These are phyloP conservation scores for Zosterops lateralis DNA, from an alignment of 2,113 vertebrate species.

Conservation along the genomic window DNA sequence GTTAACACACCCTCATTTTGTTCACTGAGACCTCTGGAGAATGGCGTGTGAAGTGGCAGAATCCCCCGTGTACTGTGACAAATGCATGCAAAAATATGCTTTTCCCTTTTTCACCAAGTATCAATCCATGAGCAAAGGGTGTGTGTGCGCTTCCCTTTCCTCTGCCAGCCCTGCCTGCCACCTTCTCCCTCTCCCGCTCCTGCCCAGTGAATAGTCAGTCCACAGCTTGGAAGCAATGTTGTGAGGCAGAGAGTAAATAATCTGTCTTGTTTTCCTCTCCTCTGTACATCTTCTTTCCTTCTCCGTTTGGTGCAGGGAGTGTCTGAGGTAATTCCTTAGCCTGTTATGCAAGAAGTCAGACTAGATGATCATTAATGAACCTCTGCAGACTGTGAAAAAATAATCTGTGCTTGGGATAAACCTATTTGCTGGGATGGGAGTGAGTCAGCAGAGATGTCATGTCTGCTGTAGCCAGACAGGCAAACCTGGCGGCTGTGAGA, in stretches of 20 bases:
- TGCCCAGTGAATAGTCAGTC: not conserved
- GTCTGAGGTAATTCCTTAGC: not conserved
- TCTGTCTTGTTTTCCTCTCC: not conserved
- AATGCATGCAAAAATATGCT: not conserved
- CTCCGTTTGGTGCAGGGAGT: not conserved
- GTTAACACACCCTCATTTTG: not conserved
- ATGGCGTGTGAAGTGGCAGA: not conserved
- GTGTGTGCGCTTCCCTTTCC: not conserved
- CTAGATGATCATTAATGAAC: not conserved
- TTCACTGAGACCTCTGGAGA: not conserved
- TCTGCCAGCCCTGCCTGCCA: not conserved
- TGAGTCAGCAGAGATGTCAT: constrained; percentile 43
- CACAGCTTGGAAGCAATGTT: not conserved
- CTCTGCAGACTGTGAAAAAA: not conserved
- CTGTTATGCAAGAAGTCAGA: constrained; percentile 28
- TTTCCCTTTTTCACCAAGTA: not conserved
- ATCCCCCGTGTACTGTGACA: not conserved
- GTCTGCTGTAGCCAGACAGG: not conserved
- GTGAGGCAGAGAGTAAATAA: not conserved
- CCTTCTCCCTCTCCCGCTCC: not conserved
- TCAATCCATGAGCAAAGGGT: not conserved
- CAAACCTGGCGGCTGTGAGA: not conserved
- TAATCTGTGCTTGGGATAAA: not conserved
- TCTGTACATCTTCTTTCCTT: not conserved
- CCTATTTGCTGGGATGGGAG: constrained; percentile 7